Evolutionary conservation across 2,797 vertebrate genomes (phyloP), one percentile per base, ranked within the genome.

Genomic region (Anisognathus igniventris): DNA sequence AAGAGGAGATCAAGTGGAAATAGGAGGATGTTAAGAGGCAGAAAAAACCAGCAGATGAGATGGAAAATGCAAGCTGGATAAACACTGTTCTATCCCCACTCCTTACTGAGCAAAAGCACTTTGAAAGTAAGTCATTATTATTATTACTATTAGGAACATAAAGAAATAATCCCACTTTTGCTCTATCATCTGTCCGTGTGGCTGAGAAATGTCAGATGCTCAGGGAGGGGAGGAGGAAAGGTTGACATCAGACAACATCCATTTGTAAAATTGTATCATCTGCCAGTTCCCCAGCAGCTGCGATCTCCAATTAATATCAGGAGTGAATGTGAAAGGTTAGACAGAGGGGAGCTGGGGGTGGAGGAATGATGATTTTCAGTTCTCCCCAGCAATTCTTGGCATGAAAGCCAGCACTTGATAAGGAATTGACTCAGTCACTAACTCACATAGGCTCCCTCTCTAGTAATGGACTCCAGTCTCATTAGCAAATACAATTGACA

Each of bases 241-340:
- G 75, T n/a, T 85, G 86, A 81, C 89, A 96, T 93, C 82, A 90
- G 89, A 84, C n/a, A 85, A 87, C 75, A 96, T 90, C 77, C 92
- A 96, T 96, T 96, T 96, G 90, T 96, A 91, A 96, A 96, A 96
- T 93, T 92, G 50, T 93, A 87, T 94, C 92, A 87, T 94, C 92
- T 90, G 80, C 87, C 86, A 57, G 90, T 67, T 91, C 88, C 67
- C 75, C 93, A 82, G 90, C 86, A 95, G 79, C 83, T 90, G 64
- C 12, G 79, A 96, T 92, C 90, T 90, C 54, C 95, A 48, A 39
- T 93, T 97, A 97, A 96, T 91, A 96, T 58, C 90, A 92, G 60
- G 50, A 93, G 73, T 45, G 86, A 92, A 94, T 67, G 68, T 18
- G 58, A 87, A 71, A 92, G 88, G 47, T 74, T 81, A 85, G 74